Evolutionary conservation across 2,888 invertebrate genomes (phyloP).

Genomic region (Rotaria magnacalcarata): DNA sequence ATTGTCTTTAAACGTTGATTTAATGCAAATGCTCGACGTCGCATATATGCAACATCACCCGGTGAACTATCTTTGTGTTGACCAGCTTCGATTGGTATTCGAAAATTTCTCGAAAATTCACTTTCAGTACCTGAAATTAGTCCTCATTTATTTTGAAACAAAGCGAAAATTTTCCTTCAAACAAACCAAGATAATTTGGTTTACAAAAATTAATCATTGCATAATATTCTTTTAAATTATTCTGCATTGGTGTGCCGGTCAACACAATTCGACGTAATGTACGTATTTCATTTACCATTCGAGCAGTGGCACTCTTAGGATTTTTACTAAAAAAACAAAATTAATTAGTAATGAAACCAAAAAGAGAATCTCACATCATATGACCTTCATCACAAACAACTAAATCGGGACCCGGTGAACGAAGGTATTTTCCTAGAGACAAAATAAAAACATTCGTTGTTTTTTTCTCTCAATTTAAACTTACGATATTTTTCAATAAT

Average conservation of each 20-base stretch:
- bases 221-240: constrained; percentile 72
- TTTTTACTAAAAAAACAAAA: neutral
- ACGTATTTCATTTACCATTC: constrained; percentile 73
- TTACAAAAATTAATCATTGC: constrained; percentile 99
- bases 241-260: constrained; percentile 95
- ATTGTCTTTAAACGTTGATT: constrained; percentile 88
- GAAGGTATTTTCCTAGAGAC: neutral
- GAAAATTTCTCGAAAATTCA: constrained; percentile 88
- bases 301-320: constrained; percentile 70
- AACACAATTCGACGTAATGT: constrained; percentile 82
- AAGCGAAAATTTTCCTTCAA: neutral
- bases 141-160: neutral
- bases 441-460: neutral
- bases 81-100: constrained; percentile 91
- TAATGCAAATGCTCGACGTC: constrained; percentile 84
- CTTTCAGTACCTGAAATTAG: constrained; percentile 71
- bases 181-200: constrained; percentile 72
- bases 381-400: constrained; percentile 82
- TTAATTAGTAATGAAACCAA: neutral
- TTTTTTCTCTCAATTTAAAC: neutral
- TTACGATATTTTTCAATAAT: neutral
- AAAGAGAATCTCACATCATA: constrained; percentile 63
- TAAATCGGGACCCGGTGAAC: constrained; percentile 31
- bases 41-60: constrained; percentile 83
- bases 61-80: constrained; percentile 88